Base-by-base conservation (phyloP, 2,888 invertebrate genomes). In the Toxonevra muliebris region DNA sequence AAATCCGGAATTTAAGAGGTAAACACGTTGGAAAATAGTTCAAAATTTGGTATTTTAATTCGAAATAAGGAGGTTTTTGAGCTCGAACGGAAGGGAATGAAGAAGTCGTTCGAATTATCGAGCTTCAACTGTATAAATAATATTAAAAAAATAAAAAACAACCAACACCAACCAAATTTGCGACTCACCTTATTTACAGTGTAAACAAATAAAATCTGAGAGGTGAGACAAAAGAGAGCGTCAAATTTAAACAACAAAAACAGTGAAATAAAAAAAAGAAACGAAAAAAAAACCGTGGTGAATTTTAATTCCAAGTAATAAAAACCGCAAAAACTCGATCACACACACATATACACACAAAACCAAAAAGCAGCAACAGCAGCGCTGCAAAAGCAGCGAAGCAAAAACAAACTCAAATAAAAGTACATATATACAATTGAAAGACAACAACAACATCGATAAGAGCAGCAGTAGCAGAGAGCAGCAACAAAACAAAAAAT, bases 161-260 rank as follows among this genome's bases (percentile, higher is more conserved):
- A 58, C 30, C 19, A 20, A 10, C 10, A 43, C 52, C 15, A 19
- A 45, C 17, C 41, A 9, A 9, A 55, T n/a, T n/a, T n/a, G n/a
- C 30, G 30, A 30, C 40, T 19, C 57, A 65, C 70, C 66, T 74
- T 74, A 70, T 71, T 73, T 69, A 64, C 73, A 77, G 78, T 76
- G 77, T 76, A 76, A 73, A 74, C 57, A 66, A 57, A 57, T 61
- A 42, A 43, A 54, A 42, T 61, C 42, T n/a, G 50, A 20, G 59
- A 54, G 53, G 11, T 7, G 41, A 65, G 30, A 43, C 48, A 20
- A 64, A 50, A 43, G 67, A 64, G 20, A 50, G 59, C 59, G 66
- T 43, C 43, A 64, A 45, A 19, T 54, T 43, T 45, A 64, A 50
- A 40, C 19, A 69, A 64, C 15, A 70, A 53, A 60, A 65, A 53